Percentiles rank a stretch among this genome's conserved stretches.
These are phyloP conservation scores for Drosophila falleni DNA, from an alignment of 2,888 invertebrate genomes.

Conservation along the genomic window DNA sequence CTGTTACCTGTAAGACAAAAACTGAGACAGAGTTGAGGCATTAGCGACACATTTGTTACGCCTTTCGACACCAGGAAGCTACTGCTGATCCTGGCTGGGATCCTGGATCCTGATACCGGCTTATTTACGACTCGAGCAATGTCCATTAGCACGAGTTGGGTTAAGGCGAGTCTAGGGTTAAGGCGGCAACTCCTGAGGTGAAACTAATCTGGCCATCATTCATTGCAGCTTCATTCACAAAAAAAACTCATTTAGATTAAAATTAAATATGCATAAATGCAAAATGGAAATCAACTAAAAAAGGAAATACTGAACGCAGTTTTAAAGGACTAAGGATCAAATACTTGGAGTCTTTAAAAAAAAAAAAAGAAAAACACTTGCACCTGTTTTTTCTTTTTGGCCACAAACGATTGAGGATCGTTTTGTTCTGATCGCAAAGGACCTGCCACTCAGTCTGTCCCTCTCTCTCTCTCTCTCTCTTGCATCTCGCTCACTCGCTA, in stretches of 20 bases:
- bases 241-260: constrained; percentile 31
- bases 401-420: constrained; percentile 41
- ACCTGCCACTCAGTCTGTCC: constrained; percentile 17
- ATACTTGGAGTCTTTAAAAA: constrained; percentile 5
- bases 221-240: constrained; percentile 5
- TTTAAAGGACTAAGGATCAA: background rate
- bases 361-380: constrained; percentile 28
- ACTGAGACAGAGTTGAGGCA: constrained; percentile 24
- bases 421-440: constrained; percentile 35
- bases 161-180: background rate
- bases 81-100: background rate
- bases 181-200: constrained; percentile 16
- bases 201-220: constrained; percentile 13
- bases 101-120: constrained; percentile 4
- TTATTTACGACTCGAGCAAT: constrained; percentile 36
- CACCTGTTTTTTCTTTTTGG: constrained; percentile 63
- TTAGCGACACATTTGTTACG: constrained; percentile 48
- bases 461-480: background rate
- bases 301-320: constrained; percentile 3
- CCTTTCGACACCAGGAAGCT: constrained; percentile 32
- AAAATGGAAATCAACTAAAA: constrained; percentile 8
- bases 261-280: constrained; percentile 45
- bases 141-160: constrained; percentile 17
- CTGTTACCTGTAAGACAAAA: constrained; percentile 15
- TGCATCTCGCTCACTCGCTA: constrained; percentile 25